Base-by-base conservation (phyloP, 2,797 vertebrate species). In the Distichodus sexfasciatus region DNA sequence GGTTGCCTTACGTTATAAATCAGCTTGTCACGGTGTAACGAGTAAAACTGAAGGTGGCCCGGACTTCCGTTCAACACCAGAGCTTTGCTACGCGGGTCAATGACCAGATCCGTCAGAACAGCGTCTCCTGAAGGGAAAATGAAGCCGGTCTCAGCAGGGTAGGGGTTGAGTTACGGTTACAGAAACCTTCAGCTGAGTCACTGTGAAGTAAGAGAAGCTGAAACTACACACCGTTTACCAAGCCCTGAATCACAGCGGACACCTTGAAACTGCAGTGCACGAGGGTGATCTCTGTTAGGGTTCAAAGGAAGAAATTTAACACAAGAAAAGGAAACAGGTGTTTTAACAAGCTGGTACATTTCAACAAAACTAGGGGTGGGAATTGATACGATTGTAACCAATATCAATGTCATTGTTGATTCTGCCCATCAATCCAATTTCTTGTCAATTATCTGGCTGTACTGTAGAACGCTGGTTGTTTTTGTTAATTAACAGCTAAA, bases 31-130 rank as follows among this genome's bases (percentile, higher is more conserved):
- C 83, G 91, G 47, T 93, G 92, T 21, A 98, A 91, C 12, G 92
- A 97, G 74, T 97, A 99, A 82, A 99, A 99, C 82, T 99, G 96
- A 75, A 99, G 81, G 74, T 98, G 96, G 6, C 97, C 97, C 0
- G 96, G 96, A 77, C 95, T 97, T 41, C 96, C 96, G n/a, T 96
- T 98, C 70, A 98, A 84, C 73, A 98, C 96, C 84, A 98, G 81
- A 63, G 96, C 92, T 87, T 92, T 96, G 66, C 91, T 98, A 82
- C 89, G 93, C 9, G 96, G 95, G 79, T 99, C 96, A 69, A 97
- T 81, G 77, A 92, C 87, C 78, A 98, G 74, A 66, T 93, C 94
- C 0, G 95, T 94, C 73, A 65, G 84, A 59, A 96, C 50, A 12
- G 71, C 48, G 0, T 85, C 85, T 46, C 93, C 96, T 99, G 77